Evolutionary conservation across 2,888 invertebrate genomes (phyloP), one percentile per base, ranked within the genome.

Genomic region (Cephus pygmeus): DNA sequence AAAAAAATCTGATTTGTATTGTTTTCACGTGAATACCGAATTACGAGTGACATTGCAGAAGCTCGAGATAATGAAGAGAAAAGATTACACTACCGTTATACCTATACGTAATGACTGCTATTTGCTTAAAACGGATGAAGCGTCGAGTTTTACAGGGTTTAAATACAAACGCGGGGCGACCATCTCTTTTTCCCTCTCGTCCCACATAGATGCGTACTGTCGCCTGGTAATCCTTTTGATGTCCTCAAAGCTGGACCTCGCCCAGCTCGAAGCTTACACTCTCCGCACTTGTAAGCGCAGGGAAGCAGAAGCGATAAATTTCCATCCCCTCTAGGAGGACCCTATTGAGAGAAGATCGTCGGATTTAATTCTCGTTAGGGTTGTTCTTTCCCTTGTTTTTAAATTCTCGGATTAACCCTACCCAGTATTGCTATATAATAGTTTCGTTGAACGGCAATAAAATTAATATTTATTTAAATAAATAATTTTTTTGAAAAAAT

Each of bases 201-300:
- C 31, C 33, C 15, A 34, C 30, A 71, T 71, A 71, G 71, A 34
- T 31, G 71, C 12, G 35, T 78, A 75, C 83, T 80, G 84, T 83
- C 81, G 84, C 82, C 83, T 83, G 82, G 83, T 86, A 85, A 84
- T 87, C 88, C 88, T 86, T 87, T 88, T 88, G 88, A 88, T 88
- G 88, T 87, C 78, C 84, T 83, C 84, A 86, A 86, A 86, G 84
- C 85, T 80, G 84, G 81, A 85, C 83, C 83, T 82, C 79, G 80
- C 76, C 73, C 73, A 30, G 56, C 71, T 74, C 75, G 34, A 75
- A 82, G 87, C 86, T 87, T 85, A 85, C 77, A 82, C 82, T 81
- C 82, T 81, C 83, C 81, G 79, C 78, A 78, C 40, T 69, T 23
- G 73, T 82, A 81, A 84, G 77, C 81, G 78, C 84, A 86, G 87